Percentiles rank a stretch among this genome's conserved stretches.
Conservation (phyloP, 1,140 invertebrate species). For the Drosophila chauvacae region DNA sequence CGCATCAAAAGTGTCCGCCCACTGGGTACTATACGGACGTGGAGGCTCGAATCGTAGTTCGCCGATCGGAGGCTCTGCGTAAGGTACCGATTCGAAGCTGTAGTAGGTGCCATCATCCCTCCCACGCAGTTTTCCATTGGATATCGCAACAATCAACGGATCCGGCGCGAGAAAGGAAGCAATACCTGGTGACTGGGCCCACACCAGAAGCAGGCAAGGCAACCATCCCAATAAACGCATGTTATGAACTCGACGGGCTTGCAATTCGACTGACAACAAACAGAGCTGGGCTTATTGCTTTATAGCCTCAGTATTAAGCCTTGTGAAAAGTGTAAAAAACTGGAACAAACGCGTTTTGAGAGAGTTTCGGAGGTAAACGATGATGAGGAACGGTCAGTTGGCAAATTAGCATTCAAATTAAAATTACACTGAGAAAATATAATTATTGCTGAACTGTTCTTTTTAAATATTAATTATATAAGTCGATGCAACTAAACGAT, state of each 20-base stretch:
- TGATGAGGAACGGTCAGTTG: slow-evolving; percentile 2
- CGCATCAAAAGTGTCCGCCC: slow-evolving; percentile 51
- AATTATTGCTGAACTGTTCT: no score
- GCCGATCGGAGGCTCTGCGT: slow-evolving; percentile 85
- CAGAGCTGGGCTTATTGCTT: slow-evolving; percentile 3
- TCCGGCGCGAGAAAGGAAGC: neutral
- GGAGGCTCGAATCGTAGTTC: slow-evolving; percentile 82
- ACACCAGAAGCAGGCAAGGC: neutral
- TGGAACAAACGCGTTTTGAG: slow-evolving; percentile 20
- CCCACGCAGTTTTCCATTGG: slow-evolving; percentile 84
- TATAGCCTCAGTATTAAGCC: slow-evolving; percentile 13
- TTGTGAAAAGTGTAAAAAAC: neutral
- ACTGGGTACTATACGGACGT: slow-evolving; percentile 36
- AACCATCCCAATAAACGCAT: slow-evolving; percentile 1
- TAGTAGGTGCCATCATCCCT: slow-evolving; percentile 84
- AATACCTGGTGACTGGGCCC: neutral
- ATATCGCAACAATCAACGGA: slow-evolving; percentile 16
- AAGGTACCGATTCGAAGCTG: slow-evolving; percentile 85
- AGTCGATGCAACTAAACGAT: neutral
- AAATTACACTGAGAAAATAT: neutral
- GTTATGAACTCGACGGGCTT: neutral
- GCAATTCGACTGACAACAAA: slow-evolving; percentile 12
- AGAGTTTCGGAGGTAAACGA: neutral
- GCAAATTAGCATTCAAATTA: neutral
- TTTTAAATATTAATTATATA: neutral